These are phyloP conservation scores for Hemibagrus wyckioides DNA, from an alignment of 2,113 vertebrate genomes.

Conservation along the genomic window DNA sequence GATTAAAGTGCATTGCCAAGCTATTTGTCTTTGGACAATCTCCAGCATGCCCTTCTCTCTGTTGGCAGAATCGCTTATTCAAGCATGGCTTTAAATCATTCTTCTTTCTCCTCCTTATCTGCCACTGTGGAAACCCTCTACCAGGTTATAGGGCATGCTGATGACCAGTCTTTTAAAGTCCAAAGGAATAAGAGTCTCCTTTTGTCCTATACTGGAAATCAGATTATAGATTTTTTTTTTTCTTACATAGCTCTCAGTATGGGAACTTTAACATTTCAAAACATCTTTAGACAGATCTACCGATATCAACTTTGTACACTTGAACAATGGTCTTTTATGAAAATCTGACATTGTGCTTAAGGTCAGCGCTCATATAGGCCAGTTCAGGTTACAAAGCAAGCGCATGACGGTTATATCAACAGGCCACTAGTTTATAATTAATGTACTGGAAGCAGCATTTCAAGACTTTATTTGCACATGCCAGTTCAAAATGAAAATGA, in stretches of 20 bases:
- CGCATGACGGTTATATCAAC: not conserved
- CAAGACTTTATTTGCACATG: not conserved
- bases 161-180: not conserved
- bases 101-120: not conserved
- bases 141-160: not conserved
- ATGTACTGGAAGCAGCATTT: not conserved
- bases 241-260: conserved; percentile 8
- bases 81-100: conserved; percentile 23
- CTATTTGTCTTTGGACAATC: conserved; percentile 59
- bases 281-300: not conserved
- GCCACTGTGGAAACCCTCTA: not conserved
- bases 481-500: not conserved
- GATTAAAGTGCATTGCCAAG: conserved; percentile 9
- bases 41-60: conserved; percentile 41
- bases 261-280: not conserved
- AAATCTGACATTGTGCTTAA: not conserved
- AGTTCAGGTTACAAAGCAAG: not conserved
- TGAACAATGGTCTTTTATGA: not conserved
- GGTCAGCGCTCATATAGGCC: not conserved
- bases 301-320: not conserved
- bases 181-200: not conserved
- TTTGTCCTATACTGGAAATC: not conserved
- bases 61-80: conserved; percentile 36
- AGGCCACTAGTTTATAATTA: not conserved
- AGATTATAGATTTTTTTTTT: no score